phyloP scores from a whole-genome alignment of 2,797 vertebrate species.

The Pagetopsis macropterus region DNA sequence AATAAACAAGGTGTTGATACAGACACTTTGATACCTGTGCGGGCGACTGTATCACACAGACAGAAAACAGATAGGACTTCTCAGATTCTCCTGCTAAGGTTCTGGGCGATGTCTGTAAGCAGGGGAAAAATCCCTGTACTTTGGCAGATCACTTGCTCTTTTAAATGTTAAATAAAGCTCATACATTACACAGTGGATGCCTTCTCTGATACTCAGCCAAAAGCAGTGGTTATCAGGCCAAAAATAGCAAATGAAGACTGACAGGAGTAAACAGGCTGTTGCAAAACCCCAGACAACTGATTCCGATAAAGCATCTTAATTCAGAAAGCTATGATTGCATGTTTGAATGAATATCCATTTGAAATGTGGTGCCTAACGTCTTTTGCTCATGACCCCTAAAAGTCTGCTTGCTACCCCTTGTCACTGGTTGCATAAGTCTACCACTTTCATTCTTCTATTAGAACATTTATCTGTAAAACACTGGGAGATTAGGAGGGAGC shows the following conservation, averaged over 20 bases:
- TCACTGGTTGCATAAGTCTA: neutral
- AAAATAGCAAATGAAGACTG: conserved; percentile 33
- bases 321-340: conserved; percentile 8
- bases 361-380: neutral
- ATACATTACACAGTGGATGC: conserved; percentile 45
- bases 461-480: neutral
- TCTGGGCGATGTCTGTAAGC: conserved; percentile 24
- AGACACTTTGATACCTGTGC: neutral
- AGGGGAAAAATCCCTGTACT: conserved; percentile 9
- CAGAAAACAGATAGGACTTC: conserved; percentile 9
- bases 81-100: conserved; percentile 9
- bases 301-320: conserved; percentile 13
- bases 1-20: neutral
- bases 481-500: neutral
- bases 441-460: neutral
- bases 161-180: conserved; percentile 64
- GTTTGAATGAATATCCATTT: conserved; percentile 5
- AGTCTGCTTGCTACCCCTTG: neutral
- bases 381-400: neutral
- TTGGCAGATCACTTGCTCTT: conserved; percentile 49
- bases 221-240: conserved; percentile 21
- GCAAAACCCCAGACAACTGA: conserved; percentile 13
- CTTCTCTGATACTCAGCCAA: conserved; percentile 39
- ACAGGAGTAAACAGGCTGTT: conserved; percentile 16
- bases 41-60: conserved; percentile 6